Conservation (phyloP, 2,888 invertebrate species). For the Minunthozetes semirufus region DNA sequence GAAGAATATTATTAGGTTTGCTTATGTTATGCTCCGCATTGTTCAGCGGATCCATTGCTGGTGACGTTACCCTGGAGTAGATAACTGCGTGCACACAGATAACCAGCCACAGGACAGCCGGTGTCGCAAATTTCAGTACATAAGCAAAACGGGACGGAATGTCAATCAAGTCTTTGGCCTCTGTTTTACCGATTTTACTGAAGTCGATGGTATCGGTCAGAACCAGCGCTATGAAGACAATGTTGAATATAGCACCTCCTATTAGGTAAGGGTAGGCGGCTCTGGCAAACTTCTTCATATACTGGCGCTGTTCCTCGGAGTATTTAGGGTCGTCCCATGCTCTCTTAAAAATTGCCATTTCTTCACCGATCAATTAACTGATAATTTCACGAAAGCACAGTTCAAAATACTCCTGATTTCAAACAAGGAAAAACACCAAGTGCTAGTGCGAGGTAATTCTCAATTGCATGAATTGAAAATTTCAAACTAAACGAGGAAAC, state of each 20-base stretch:
- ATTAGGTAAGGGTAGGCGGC: not conserved
- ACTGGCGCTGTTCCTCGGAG: not conserved
- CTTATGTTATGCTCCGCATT: not conserved
- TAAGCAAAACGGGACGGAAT: not conserved
- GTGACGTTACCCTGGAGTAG: not conserved
- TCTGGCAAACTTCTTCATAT: not conserved
- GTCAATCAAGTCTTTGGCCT: not conserved
- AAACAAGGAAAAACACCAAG: no score
- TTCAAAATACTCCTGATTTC: no score
- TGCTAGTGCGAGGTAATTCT: no score
- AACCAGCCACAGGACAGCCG: not conserved
- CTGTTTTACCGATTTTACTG: not conserved
- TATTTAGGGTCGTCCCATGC: not conserved
- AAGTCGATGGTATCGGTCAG: not conserved
- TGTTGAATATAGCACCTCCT: not conserved
- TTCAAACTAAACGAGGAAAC: no score
- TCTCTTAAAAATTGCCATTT: no score
- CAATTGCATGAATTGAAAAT: no score
- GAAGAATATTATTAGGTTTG: slow-evolving; percentile 16
- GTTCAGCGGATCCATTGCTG: slow-evolving; percentile 29
- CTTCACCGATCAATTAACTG: no score
- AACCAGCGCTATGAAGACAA: not conserved
- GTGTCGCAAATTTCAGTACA: not conserved
- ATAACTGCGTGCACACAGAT: not conserved
- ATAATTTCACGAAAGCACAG: no score